These are phyloP conservation scores for Drosophila kanekoi DNA, from an alignment of 2,888 invertebrate species.

Conservation along the genomic window DNA sequence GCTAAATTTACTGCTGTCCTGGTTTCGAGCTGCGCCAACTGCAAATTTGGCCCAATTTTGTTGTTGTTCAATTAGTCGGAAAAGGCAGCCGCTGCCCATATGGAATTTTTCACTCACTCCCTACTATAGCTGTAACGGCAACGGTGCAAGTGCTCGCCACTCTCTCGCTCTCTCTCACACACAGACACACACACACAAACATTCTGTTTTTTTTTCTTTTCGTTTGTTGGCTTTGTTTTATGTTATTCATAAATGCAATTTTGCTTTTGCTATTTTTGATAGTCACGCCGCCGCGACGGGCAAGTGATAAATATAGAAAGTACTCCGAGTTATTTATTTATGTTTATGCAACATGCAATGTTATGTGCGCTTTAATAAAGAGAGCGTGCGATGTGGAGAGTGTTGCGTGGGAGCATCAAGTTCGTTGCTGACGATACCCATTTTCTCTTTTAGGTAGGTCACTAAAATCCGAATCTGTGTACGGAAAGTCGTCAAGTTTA, in stretches of 20 bases:
- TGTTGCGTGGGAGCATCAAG: conserved; percentile 58
- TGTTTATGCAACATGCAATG: conserved; percentile 75
- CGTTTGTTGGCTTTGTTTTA: conserved; percentile 28
- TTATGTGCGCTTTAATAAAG: conserved; percentile 33
- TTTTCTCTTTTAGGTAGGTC: conserved; percentile 25
- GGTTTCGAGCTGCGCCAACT: conserved; percentile 69
- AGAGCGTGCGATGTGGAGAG: conserved; percentile 45
- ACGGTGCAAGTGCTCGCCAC: conserved; percentile 37
- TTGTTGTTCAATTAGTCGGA: conserved; percentile 67
- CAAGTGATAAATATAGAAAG: conserved; percentile 76
- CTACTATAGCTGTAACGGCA: conserved; percentile 41
- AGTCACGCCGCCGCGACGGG: conserved; percentile 38
- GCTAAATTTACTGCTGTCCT: conserved; percentile 76
- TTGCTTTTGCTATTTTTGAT: conserved; percentile 62
- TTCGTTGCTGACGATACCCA: conserved; percentile 25
- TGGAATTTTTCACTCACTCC: conserved; percentile 67
- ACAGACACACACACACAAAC: conserved; percentile 21
- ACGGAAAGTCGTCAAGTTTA: conserved; percentile 25
- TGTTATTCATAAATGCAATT: conserved; percentile 74
- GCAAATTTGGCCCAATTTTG: conserved; percentile 80
- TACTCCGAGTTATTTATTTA: conserved; percentile 47
- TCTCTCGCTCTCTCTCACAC: conserved; percentile 2
- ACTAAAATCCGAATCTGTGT: conserved; percentile 2
- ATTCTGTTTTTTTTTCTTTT: conserved; percentile 45
- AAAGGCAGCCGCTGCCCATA: conserved; percentile 45